A percentile compares a stretch with the other conserved stretches of the same genome.
Conservation (phyloP, 2,888 invertebrate species). For the Philopedon plagiatum region DNA sequence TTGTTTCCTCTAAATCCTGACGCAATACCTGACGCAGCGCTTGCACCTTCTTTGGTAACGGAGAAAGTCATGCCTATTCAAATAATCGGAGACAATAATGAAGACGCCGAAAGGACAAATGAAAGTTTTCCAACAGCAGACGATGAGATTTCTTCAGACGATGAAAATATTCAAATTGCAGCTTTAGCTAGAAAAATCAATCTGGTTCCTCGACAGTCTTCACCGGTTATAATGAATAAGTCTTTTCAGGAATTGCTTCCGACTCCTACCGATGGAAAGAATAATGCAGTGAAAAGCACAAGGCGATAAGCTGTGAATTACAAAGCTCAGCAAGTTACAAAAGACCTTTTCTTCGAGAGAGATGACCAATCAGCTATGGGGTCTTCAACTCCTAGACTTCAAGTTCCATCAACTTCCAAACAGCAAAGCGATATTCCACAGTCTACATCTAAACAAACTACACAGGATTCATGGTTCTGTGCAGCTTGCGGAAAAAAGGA, state of each 20-base stretch:
- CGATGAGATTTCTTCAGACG: not conserved
- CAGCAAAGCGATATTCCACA: too few species aligned
- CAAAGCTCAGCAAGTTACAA: not conserved
- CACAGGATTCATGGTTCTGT: too few species aligned
- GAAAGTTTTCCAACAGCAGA: constrained; percentile 12
- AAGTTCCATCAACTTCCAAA: not conserved
- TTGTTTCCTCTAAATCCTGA: constrained; percentile 42
- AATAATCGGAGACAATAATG: constrained; percentile 15
- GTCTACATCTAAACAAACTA: too few species aligned
- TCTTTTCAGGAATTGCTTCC: constrained; percentile 17
- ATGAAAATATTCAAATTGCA: not conserved
- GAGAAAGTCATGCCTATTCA: constrained; percentile 19
- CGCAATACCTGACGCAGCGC: too few species aligned
- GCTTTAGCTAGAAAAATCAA: too few species aligned
- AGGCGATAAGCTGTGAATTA: too few species aligned
- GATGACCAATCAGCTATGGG: not conserved
- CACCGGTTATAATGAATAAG: constrained; percentile 1
- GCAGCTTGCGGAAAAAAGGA: too few species aligned
- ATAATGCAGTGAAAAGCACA: too few species aligned
- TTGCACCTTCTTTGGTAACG: constrained; percentile 39
- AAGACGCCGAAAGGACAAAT: not conserved
- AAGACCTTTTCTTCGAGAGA: not conserved
- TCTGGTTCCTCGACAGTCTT: too few species aligned
- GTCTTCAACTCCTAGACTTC: not conserved
- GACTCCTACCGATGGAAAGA: constrained; percentile 29